Evolutionary conservation across 2,888 invertebrate genomes (phyloP).

Genomic region (Papilio demoleus): DNA sequence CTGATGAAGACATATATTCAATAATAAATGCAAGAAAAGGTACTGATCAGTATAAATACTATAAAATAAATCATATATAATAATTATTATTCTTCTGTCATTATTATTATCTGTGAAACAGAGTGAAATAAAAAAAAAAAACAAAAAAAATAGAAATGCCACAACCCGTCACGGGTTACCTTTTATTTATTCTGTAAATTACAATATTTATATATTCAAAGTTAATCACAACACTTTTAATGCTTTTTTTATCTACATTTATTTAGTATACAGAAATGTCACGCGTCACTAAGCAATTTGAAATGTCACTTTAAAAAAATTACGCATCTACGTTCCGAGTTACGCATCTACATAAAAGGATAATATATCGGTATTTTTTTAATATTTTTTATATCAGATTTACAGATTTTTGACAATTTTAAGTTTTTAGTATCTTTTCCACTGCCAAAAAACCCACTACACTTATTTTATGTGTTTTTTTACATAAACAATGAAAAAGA

Average conservation of each 20-base stretch:
- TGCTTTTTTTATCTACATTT: background rate
- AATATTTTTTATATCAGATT: no score
- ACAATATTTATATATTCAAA: constrained; percentile 16
- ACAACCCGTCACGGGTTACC: constrained; percentile 12
- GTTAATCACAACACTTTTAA: constrained; percentile 26
- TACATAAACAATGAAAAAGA: no score
- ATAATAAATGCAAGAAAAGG: no score
- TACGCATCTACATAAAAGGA: constrained; percentile 1
- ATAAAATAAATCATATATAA: no score
- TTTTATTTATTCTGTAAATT: constrained; percentile 32
- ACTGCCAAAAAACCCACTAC: no score
- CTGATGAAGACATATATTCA: no score
- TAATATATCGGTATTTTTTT: no score
- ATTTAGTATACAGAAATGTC: constrained; percentile 31
- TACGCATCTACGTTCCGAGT: constrained; percentile 16
- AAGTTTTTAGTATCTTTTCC: no score
- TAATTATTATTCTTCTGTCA: no score
- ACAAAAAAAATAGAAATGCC: constrained; percentile 38
- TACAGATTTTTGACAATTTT: no score
- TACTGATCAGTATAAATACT: no score
- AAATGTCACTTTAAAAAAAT: constrained; percentile 13
- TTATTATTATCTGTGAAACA: background rate
- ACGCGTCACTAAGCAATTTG: background rate
- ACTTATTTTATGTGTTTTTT: no score
- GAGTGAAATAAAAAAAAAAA: constrained; percentile 7